phyloP scores from a whole-genome alignment of 2,888 invertebrate genomes.

The Griposia aprilina region DNA sequence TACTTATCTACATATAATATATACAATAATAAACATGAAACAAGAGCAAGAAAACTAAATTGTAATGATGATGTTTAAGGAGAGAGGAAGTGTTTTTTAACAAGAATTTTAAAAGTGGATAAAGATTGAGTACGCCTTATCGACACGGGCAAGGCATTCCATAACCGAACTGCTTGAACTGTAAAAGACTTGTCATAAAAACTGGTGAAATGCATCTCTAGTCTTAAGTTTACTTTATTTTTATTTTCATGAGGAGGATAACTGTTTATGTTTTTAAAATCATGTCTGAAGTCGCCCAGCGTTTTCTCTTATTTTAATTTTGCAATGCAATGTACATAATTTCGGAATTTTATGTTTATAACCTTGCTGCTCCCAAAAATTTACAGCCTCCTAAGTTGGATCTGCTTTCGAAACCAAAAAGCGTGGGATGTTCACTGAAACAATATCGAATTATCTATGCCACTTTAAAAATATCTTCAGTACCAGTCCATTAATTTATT shows the following conservation, averaged over 20 bases:
- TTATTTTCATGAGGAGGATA: background rate
- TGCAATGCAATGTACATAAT: constrained; percentile 34
- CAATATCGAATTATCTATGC: constrained; percentile 22
- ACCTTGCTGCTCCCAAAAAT: constrained; percentile 39
- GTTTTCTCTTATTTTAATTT: constrained; percentile 47
- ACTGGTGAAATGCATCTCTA: no score
- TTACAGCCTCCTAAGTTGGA: constrained; percentile 24
- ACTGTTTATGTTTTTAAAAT: constrained; percentile 12
- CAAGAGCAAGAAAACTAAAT: no score
- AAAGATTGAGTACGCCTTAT: no score
- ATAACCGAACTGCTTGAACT: no score
- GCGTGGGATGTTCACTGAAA: constrained; percentile 58
- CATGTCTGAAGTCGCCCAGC: constrained; percentile 16
- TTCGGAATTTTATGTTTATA: constrained; percentile 30
- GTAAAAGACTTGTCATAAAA: no score
- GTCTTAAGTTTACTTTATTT: no score
- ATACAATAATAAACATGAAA: no score
- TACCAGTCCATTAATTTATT: constrained; percentile 24
- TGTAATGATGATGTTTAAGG: no score
- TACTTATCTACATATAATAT: no score
- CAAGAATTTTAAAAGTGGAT: no score
- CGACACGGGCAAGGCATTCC: no score
- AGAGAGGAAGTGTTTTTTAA: no score
- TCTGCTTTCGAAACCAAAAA: constrained; percentile 57
- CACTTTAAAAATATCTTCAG: constrained; percentile 30